Conservation (phyloP, 2,797 vertebrate genomes). For the Aulostomus chinensis region DNA sequence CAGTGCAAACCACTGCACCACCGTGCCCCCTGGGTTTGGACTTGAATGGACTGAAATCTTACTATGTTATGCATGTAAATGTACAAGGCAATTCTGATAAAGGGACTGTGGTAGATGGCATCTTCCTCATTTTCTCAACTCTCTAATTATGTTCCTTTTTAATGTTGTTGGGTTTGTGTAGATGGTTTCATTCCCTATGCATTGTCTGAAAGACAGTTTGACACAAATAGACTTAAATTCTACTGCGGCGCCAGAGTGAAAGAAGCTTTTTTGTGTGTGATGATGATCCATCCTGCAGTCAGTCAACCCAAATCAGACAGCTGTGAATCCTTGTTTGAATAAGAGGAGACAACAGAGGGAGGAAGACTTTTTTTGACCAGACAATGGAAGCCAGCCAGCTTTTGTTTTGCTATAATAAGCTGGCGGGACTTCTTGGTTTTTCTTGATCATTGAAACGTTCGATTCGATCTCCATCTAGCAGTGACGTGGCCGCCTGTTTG, state of each 20-base stretch:
- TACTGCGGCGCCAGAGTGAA: slow-evolving; percentile 16
- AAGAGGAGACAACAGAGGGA: slow-evolving; percentile 11
- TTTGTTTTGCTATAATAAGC: too few species aligned
- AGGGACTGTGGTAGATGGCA: not conserved
- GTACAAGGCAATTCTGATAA: too few species aligned
- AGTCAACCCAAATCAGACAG: slow-evolving; percentile 11
- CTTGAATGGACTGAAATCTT: too few species aligned
- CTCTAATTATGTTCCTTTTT: slow-evolving; percentile 9
- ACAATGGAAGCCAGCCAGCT: too few species aligned
- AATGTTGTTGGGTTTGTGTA: slow-evolving; percentile 41
- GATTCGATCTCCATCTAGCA: too few species aligned
- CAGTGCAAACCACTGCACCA: too few species aligned
- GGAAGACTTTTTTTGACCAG: not conserved
- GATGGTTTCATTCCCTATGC: slow-evolving; percentile 28
- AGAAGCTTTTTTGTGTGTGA: slow-evolving; percentile 3
- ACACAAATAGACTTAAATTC: slow-evolving; percentile 44
- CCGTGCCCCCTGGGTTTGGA: too few species aligned
- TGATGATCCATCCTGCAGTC: slow-evolving; percentile 8
- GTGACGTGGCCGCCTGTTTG: too few species aligned
- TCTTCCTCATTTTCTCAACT: too few species aligned
- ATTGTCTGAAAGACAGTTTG: slow-evolving; percentile 13
- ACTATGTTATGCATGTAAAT: too few species aligned
- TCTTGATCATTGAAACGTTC: too few species aligned
- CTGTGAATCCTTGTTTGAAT: slow-evolving; percentile 19
- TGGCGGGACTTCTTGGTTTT: too few species aligned